Conservation (phyloP, 2,888 invertebrate genomes). For the Thelaira solivaga region DNA sequence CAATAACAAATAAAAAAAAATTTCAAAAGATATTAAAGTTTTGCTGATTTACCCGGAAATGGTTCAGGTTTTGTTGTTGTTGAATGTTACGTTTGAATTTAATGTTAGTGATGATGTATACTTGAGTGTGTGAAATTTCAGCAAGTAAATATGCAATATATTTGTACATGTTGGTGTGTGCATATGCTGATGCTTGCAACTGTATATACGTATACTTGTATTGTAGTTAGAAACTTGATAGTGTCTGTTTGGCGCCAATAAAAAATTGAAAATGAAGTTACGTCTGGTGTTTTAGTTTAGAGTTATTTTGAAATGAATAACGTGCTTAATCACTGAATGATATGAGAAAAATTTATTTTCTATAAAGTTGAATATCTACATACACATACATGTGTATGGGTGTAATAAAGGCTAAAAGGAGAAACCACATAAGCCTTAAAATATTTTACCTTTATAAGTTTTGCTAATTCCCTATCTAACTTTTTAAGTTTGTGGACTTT, state of each 20-base stretch:
- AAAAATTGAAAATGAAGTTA: conserved; percentile 57
- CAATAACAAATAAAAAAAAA: conserved; percentile 2
- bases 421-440: no score
- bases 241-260: conserved; percentile 57
- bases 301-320: conserved; percentile 59
- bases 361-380: no score
- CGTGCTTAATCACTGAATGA: conserved; percentile 61
- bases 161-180: not conserved
- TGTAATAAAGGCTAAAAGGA: no score
- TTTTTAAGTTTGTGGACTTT: no score
- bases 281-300: conserved; percentile 47
- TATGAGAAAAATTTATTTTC: conserved; percentile 31
- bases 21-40: conserved; percentile 51
- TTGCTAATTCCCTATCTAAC: no score
- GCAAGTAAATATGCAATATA: not conserved
- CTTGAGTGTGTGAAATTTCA: no score
- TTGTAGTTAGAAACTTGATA: conserved; percentile 8
- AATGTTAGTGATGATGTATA: conserved; percentile 24
- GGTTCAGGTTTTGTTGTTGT: no score
- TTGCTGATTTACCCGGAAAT: conserved; percentile 59
- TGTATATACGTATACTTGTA: no score
- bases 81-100: no score
- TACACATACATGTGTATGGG: not conserved
- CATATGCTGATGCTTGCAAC: not conserved
- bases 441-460: no score